Conservation (phyloP, 2,797 vertebrate species). For the Halcyon badia region DNA sequence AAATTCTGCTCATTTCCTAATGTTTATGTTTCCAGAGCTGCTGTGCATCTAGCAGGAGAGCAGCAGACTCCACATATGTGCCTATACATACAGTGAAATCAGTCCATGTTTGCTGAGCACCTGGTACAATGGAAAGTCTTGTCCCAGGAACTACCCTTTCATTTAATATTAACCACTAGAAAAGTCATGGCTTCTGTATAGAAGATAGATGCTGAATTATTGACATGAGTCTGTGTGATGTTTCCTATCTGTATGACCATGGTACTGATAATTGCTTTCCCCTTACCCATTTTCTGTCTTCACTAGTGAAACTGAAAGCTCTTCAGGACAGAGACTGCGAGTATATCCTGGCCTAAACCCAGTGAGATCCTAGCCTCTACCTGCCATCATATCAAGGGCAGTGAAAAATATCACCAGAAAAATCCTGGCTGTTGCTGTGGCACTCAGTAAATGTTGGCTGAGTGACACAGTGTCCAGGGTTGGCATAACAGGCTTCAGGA, state of each 20-base stretch:
- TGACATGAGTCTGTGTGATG: background rate
- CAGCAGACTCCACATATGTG: background rate
- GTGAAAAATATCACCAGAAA: background rate
- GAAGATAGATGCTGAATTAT: background rate
- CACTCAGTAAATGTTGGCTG: background rate
- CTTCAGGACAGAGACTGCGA: background rate
- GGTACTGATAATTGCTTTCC: background rate
- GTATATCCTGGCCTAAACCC: background rate
- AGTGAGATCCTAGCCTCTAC: background rate
- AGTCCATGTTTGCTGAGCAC: background rate
- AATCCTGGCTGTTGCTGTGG: background rate
- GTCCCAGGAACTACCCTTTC: background rate
- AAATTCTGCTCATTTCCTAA: background rate
- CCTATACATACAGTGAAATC: background rate
- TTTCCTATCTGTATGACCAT: background rate
- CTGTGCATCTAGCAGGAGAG: background rate
- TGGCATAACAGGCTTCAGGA: background rate
- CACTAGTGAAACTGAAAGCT: background rate
- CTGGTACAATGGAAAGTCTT: background rate
- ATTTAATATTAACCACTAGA: background rate
- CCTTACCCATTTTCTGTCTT: background rate
- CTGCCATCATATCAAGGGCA: background rate
- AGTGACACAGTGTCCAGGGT: fast-evolving
- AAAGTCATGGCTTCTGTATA: background rate
- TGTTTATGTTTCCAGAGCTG: background rate